Base-by-base conservation (phyloP, 2,888 invertebrate species). In the Rhaphigaster nebulosa region DNA sequence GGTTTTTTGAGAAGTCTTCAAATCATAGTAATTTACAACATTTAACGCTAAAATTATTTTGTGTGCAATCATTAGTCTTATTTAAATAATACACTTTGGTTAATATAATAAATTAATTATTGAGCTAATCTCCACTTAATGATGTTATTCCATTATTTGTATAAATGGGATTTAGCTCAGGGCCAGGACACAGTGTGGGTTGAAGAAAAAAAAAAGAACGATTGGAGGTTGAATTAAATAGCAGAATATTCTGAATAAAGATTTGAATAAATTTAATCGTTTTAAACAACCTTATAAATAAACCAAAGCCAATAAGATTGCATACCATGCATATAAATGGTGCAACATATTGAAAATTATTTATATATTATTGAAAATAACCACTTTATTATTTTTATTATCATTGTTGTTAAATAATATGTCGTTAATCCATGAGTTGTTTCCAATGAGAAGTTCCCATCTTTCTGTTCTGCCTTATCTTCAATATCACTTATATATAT, bases 201-300 rank as follows among this genome's bases (percentile, higher is more conserved):
- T 38, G 70, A 8, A 38, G 70, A 38, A 20, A 38, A 38, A 76
- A 76, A 76, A 76, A 38, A 18, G 26, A 34, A 76, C 18, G 5
- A 34, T 38, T 34, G 20, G 70, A 76, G 70, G 20, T 38, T 76
- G 70, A 34, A 76, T 76, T 76, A 76, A 76, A 76, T 76, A 38
- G 70, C 70, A 23, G 70, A 76, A 76, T 76, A 76, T 76, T 38
- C 70, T 76, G 70, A 34, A 76, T 76, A 76, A 76, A 76, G 70
- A 38, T 76, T 38, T 76, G 70, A 76, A 76, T 76, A 76, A 76
- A 76, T 76, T 76, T 76, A 76, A 76, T 76, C 70, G 8, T 76
- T 76, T 76, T 38, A 34, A 65, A 34, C 34, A 38, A 38, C 20
- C 34, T 76, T 38, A 76, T 76, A 76, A 76, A 76, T 76, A 76